A percentile compares a stretch with the other conserved stretches of the same genome.
These are phyloP conservation scores for Pseudoatta argentina DNA, from an alignment of 1,140 invertebrate species.

Conservation along the genomic window DNA sequence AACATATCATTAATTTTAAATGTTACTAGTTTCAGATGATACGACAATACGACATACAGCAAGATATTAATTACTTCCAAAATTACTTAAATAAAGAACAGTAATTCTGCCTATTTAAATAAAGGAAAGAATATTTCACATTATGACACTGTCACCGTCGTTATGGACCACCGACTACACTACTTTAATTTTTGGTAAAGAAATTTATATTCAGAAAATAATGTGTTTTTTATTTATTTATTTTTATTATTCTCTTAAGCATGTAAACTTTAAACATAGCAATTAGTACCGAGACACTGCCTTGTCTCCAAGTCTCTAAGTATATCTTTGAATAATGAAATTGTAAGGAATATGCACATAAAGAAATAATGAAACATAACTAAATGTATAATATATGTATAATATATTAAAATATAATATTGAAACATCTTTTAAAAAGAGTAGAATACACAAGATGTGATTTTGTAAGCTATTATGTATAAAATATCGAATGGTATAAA, in stretches of 20 bases:
- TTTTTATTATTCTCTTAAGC: background rate
- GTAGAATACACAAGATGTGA: background rate
- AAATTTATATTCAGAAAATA: background rate
- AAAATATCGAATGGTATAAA: background rate
- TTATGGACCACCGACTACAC: background rate
- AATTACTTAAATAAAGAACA: background rate
- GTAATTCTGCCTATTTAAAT: background rate
- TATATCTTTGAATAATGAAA: background rate
- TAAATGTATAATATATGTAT: no score
- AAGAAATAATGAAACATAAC: background rate
- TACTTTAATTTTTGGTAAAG: slow-evolving; percentile 14
- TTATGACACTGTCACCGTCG: background rate
- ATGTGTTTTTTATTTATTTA: background rate
- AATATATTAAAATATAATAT: background rate
- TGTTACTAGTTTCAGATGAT: background rate
- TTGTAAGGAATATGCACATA: background rate
- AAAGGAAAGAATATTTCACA: background rate
- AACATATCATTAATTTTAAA: background rate
- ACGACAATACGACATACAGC: background rate
- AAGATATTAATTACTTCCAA: background rate
- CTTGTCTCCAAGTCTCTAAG: background rate
- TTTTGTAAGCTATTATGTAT: background rate
- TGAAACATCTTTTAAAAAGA: background rate
- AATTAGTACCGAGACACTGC: background rate
- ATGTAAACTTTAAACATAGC: background rate